phyloP scores from a whole-genome alignment of 2,797 vertebrate species.

The Gambusia yucatana region DNA sequence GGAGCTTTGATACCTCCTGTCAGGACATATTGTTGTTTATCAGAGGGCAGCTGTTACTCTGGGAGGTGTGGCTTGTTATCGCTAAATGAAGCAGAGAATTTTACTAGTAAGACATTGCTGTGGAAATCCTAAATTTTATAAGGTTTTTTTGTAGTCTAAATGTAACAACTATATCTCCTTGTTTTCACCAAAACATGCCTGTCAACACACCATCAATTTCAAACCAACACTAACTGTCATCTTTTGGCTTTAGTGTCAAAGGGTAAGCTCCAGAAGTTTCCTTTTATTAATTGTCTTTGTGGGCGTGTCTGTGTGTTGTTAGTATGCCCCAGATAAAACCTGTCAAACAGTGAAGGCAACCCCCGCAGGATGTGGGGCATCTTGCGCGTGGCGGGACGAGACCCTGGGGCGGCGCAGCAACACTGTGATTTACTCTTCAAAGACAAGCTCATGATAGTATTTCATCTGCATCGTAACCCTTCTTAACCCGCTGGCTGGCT shows the following conservation, averaged over 20 bases:
- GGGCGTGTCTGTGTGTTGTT: conserved; percentile 35
- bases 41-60: conserved; percentile 66
- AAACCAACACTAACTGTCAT: conserved; percentile 52
- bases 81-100: conserved; percentile 55
- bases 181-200: conserved; percentile 48
- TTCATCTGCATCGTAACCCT: conserved; percentile 79
- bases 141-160: neutral
- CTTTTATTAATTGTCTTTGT: conserved; percentile 66
- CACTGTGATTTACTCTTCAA: conserved; percentile 80
- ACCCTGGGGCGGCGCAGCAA: conserved; percentile 67
- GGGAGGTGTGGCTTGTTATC: conserved; percentile 63
- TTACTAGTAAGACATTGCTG: neutral
- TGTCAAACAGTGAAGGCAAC: conserved; percentile 82
- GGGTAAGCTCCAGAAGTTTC: conserved; percentile 77
- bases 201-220: conserved; percentile 57
- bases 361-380: conserved; percentile 70
- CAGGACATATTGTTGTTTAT: conserved; percentile 63
- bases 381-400: conserved; percentile 72
- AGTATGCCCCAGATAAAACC: conserved; percentile 69
- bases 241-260: conserved; percentile 69
- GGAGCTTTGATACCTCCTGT: conserved; percentile 72
- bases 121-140: neutral
- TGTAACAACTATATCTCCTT: neutral
- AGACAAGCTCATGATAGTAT: conserved; percentile 76
- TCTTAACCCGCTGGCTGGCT: conserved; percentile 72